Evolutionary conservation across 2,888 invertebrate species (phyloP).

Genomic region (Amitus sp.): DNA sequence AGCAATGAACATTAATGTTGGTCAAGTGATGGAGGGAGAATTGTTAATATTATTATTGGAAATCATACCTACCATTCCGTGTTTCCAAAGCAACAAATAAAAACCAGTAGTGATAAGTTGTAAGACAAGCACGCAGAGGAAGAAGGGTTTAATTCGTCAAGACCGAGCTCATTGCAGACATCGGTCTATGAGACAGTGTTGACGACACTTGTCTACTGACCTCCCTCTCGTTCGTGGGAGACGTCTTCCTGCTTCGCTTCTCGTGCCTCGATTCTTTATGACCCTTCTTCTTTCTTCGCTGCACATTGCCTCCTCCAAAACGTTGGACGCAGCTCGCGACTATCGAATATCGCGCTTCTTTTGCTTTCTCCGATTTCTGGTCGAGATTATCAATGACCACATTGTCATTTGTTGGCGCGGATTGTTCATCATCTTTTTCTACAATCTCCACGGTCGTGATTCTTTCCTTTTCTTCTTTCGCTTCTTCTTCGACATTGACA

Average conservation of each 20-base stretch:
- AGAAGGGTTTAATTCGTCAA: slow-evolving; percentile 19
- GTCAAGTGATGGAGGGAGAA: no score
- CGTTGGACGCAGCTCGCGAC: slow-evolving; percentile 61
- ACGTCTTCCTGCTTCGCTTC: slow-evolving; percentile 45
- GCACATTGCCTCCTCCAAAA: slow-evolving; percentile 54
- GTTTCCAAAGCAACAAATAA: slow-evolving; percentile 3
- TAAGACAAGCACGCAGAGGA: slow-evolving; percentile 27
- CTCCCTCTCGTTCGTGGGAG: slow-evolving; percentile 63
- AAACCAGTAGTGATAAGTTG: slow-evolving; percentile 15
- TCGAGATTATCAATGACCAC: no score
- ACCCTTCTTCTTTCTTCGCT: slow-evolving; percentile 38
- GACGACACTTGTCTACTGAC: slow-evolving; percentile 58
- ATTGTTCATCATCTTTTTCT: slow-evolving; percentile 9
- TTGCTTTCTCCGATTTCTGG: no score
- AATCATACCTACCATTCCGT: slow-evolving; percentile 33
- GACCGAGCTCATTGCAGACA: slow-evolving; percentile 62
- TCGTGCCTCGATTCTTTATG: slow-evolving; percentile 29
- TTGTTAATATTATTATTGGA: not conserved
- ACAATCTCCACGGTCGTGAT: slow-evolving; percentile 25
- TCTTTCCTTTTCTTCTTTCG: slow-evolving; percentile 23
- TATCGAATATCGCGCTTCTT: slow-evolving; percentile 61
- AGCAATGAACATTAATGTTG: no score
- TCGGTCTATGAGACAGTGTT: slow-evolving; percentile 53
- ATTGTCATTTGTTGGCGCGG: slow-evolving; percentile 9
- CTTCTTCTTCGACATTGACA: slow-evolving; percentile 42